A percentile compares a stretch with the other conserved stretches of the same genome.
Evolutionary conservation across 1,140 invertebrate species (phyloP).

Genomic region (Proctacanthus coquilletti): DNA sequence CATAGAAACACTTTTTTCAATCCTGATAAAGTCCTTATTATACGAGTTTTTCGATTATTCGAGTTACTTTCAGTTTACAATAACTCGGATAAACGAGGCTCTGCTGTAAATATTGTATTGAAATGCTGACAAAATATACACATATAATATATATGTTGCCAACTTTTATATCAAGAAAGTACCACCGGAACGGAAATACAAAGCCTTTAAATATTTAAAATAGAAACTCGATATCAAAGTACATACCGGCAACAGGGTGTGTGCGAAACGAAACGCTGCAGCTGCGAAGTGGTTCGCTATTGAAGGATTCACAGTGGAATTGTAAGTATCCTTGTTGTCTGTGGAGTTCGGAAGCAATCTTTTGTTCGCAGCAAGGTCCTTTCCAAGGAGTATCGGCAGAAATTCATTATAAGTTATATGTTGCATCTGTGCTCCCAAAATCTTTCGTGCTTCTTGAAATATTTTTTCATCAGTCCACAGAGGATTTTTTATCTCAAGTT

Average conservation of each 20-base stretch:
- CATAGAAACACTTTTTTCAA: too few relatives aligned
- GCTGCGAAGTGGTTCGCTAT: slow-evolving; percentile 85
- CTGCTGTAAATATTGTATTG: too few relatives aligned
- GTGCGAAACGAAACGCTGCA: slow-evolving; percentile 82
- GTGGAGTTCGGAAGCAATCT: slow-evolving; percentile 41
- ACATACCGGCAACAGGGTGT: slow-evolving; percentile 56
- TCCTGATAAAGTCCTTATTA: too few relatives aligned
- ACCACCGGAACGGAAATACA: too few relatives aligned
- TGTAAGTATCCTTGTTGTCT: slow-evolving; percentile 51
- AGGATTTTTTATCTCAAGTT: slow-evolving; percentile 51
- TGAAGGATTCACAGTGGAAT: slow-evolving; percentile 55
- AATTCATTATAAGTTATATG: slow-evolving; percentile 84
- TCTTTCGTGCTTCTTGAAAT: slow-evolving; percentile 64
- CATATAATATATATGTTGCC: too few relatives aligned
- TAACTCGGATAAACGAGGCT: too few relatives aligned
- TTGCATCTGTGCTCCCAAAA: slow-evolving; percentile 70
- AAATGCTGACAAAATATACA: too few relatives aligned
- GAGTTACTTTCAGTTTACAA: too few relatives aligned
- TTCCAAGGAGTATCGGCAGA: slow-evolving; percentile 62
- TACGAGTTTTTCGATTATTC: too few relatives aligned
- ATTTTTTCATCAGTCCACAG: slow-evolving; percentile 68
- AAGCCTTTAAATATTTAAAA: too few relatives aligned
- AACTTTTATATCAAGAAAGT: too few relatives aligned
- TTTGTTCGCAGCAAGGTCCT: slow-evolving; percentile 37
- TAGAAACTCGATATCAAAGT: too few relatives aligned